Evolutionary conservation across 2,888 invertebrate species (phyloP).

Genomic region (Leptopilina myrica): DNA sequence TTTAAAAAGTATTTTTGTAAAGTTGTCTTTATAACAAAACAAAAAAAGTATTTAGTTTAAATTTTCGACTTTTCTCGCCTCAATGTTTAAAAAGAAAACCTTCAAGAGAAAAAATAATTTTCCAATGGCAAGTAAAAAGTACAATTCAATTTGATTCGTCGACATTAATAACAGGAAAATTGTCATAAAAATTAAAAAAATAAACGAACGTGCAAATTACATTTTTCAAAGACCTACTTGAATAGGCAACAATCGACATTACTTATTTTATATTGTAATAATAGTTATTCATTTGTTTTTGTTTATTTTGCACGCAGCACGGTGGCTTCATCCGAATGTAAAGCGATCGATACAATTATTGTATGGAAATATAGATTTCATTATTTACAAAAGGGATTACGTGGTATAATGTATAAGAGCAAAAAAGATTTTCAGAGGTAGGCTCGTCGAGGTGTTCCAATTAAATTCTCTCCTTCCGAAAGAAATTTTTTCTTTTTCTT

Average conservation of each 20-base stretch:
- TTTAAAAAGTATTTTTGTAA: too few species aligned
- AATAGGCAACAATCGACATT: constrained; percentile 27
- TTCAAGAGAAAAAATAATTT: not conserved
- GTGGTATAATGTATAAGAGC: constrained; percentile 46
- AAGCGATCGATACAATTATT: constrained; percentile 44
- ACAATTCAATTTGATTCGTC: not conserved
- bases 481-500: too few species aligned
- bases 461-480: not conserved
- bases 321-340: constrained; percentile 43
- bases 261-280: constrained; percentile 18
- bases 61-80: too few species aligned
- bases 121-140: not conserved
- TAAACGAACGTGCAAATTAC: constrained; percentile 10
- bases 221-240: not conserved
- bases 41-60: too few species aligned
- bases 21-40: too few species aligned
- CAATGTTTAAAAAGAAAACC: not conserved
- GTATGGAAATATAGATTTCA: constrained; percentile 53
- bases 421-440: constrained; percentile 30
- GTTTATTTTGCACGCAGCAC: constrained; percentile 30
- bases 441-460: not conserved
- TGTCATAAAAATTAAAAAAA: not conserved
- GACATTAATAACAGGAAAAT: not conserved
- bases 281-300: not conserved
- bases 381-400: constrained; percentile 54